phyloP scores from a whole-genome alignment of 2,888 invertebrate species.

The Caenorhabditis parvicauda region DNA sequence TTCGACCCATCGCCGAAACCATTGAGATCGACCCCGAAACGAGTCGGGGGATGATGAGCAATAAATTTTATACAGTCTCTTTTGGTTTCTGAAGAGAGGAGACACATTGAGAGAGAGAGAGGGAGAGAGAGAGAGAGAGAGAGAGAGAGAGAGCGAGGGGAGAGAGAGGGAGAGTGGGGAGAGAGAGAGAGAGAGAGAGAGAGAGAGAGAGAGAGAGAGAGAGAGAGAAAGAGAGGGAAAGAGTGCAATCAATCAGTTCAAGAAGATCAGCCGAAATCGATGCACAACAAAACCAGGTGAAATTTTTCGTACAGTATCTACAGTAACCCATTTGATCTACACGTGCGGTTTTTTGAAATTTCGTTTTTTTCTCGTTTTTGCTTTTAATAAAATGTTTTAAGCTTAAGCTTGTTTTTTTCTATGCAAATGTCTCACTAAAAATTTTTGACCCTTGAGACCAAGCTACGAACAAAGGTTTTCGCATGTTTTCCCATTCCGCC shows the following conservation, averaged over 20 bases:
- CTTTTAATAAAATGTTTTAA: no score
- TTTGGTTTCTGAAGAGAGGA: not conserved
- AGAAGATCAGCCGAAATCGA: no score
- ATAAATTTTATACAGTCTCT: constrained; percentile 3
- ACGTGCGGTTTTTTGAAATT: not conserved
- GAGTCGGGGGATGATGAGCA: no score
- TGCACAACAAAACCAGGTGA: not conserved
- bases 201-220: constrained; percentile 3
- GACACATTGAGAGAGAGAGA: no score
- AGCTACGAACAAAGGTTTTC: no score
- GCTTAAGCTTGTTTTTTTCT: no score
- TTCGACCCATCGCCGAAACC: constrained; percentile 41
- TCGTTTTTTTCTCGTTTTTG: constrained; percentile 3
- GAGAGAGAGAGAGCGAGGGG: not conserved
- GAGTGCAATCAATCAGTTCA: no score
- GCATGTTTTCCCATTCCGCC: no score
- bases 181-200: not conserved
- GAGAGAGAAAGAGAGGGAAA: not conserved
- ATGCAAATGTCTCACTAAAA: no score
- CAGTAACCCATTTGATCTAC: no score
- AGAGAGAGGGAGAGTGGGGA: not conserved
- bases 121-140: constrained; percentile 4
- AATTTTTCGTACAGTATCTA: no score
- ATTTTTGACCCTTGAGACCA: no score
- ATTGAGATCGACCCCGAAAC: constrained; percentile 37